Percentiles rank a stretch among this genome's conserved stretches.
Conservation (phyloP, 2,888 invertebrate genomes). For the Trichopoda pennipes region DNA sequence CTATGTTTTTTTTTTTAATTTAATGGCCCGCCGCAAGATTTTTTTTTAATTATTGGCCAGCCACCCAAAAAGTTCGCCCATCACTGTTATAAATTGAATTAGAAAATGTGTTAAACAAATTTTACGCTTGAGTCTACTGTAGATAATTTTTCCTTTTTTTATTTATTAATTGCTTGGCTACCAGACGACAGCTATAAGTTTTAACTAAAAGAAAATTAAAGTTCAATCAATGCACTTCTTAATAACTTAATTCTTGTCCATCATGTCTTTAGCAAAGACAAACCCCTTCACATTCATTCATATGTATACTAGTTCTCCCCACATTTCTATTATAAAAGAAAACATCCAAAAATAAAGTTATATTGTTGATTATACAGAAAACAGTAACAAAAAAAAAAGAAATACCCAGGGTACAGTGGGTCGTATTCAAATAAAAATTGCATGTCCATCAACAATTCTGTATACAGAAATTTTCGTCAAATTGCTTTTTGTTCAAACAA, state of each 20-base stretch:
- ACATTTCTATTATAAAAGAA: background rate
- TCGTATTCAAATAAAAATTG: constrained; percentile 2
- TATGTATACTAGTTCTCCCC: background rate
- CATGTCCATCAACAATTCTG: background rate
- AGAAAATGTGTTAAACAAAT: no score
- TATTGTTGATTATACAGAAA: no score
- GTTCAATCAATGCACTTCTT: background rate
- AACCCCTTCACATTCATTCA: constrained; percentile 22
- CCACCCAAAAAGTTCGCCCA: no score
- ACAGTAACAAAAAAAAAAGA: background rate
- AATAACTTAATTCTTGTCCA: background rate
- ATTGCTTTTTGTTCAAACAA: constrained; percentile 2
- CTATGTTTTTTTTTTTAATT: no score
- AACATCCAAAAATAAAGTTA: background rate
- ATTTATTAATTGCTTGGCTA: no score
- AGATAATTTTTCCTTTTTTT: no score
- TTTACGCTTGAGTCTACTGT: no score
- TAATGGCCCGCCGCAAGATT: no score
- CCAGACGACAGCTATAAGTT: no score
- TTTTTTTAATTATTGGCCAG: no score
- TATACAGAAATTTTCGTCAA: constrained; percentile 10
- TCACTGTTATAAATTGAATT: no score
- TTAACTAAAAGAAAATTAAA: no score
- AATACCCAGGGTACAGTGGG: constrained; percentile 35
- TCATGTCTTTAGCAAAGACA: constrained; percentile 39